Base-by-base conservation (phyloP, 2,797 vertebrate genomes). In the Prunella strophiata region DNA sequence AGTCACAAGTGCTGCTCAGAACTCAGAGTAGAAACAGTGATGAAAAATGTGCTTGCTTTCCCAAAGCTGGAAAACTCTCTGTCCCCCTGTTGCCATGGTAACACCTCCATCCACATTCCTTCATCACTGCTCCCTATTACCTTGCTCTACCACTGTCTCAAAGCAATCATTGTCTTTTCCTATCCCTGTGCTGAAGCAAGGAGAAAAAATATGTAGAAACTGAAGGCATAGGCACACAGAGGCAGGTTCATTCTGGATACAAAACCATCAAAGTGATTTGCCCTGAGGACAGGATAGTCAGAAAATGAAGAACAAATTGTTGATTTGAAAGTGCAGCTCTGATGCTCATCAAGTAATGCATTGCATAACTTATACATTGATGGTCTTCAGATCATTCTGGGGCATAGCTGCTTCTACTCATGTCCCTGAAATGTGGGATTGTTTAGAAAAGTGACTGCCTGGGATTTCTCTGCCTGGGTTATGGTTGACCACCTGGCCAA, bases 11-110 rank as follows among this genome's bases (percentile, higher is more conserved):
- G 43, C 72, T 88, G 45, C 83, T 57, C 36, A 26, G 61, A 57
- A 48, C 59, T 76, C 11, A 3, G 58, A n/a, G 52, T 4, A 54
- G 71, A 80, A 87, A 40, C 59, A 29, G 47, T 40, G 66, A 68
- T 85, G 92, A 83, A 74, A 85, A 91, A 83, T 59, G 55, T 22
- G 27, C 91, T 58, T 74, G 65, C 85, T 77, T 43, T 90, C 84
- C 82, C 88, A 85, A 76, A 67, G 32, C 94, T 84, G 73, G 93
- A 88, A 96, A 96, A 97, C 23, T 86, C 89, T 84, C 55, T 78
- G 70, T 91, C 90, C 87, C 74, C 15, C 45, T 3, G 95, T 97
- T 96, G 95, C 85, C 92, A 93, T 96, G 93, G 97, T 47, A 97
- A 97, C 96, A 22, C 26, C 85, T 97, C 80, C 36, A 68, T 75